phyloP scores from a whole-genome alignment of 2,797 vertebrate genomes.

The Diceros bicornis region DNA sequence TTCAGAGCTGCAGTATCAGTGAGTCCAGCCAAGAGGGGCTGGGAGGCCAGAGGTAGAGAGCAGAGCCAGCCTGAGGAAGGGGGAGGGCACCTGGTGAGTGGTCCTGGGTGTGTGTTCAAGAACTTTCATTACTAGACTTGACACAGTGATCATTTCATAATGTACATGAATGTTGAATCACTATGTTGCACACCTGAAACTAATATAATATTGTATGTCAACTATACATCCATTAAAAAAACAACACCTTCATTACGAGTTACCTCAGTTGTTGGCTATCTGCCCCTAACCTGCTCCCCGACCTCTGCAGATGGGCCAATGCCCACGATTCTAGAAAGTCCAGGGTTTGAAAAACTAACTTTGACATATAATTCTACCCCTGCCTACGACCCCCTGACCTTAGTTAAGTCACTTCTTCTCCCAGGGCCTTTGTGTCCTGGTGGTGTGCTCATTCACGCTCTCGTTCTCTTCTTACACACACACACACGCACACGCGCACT shows the following conservation, averaged over 20 bases:
- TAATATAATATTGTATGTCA: too few relatives aligned
- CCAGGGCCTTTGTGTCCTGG: not conserved
- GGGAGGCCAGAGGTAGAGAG: not conserved
- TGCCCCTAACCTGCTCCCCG: not conserved
- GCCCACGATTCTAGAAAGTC: not conserved
- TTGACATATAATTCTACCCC: not conserved
- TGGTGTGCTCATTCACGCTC: not conserved
- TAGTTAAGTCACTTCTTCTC: not conserved
- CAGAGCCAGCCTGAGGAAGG: not conserved
- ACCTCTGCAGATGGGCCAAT: not conserved
- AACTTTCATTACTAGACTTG: not conserved
- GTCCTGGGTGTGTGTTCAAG: constrained; percentile 3
- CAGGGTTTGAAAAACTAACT: not conserved
- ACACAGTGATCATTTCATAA: too few relatives aligned
- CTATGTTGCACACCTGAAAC: too few relatives aligned
- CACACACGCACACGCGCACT: not conserved
- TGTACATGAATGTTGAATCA: too few relatives aligned
- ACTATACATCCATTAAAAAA: too few relatives aligned
- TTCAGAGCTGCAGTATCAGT: constrained; percentile 38
- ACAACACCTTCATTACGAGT: not conserved
- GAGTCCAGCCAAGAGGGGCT: constrained; percentile 55
- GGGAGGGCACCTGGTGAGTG: not conserved
- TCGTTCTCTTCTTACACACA: not conserved
- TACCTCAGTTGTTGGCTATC: not conserved
- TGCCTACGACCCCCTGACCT: not conserved